phyloP scores from a whole-genome alignment of 92 coral and sea anemone species.

The Phymanthus crucifer region DNA sequence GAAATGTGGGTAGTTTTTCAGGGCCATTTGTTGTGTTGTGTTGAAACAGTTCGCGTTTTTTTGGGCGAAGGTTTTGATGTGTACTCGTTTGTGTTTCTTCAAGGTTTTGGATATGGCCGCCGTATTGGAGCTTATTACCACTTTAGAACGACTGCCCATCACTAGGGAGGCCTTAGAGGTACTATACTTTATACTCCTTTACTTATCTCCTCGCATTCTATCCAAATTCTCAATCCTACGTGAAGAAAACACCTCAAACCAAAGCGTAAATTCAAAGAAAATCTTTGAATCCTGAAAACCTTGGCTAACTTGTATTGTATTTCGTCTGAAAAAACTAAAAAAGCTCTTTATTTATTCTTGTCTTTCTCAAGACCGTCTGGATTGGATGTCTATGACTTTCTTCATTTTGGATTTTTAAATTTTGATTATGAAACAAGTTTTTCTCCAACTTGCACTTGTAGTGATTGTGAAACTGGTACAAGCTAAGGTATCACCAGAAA shows the following conservation, averaged over 20 bases:
- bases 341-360: not conserved
- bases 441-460: not conserved
- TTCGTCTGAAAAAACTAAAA: not conserved
- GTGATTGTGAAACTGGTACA: not conserved
- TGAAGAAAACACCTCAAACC: not conserved
- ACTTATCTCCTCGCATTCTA: not conserved
- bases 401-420: not conserved
- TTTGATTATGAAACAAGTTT: not conserved
- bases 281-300: not conserved
- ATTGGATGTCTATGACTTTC: not conserved
- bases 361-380: not conserved
- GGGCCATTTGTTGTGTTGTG: conserved; percentile 8
- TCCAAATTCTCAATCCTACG: not conserved
- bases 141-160: conserved; percentile 94
- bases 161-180: conserved; percentile 99
- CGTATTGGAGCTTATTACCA: conserved; percentile 94
- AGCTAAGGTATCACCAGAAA: not conserved
- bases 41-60: conserved; percentile 41
- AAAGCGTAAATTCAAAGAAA: not conserved
- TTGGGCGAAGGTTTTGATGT: conserved; percentile 37
- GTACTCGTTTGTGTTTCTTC: conserved; percentile 35
- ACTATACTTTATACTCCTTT: not conserved
- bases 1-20: conserved; percentile 82
- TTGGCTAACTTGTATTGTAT: conserved; percentile 1
- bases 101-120: conserved; percentile 99